phyloP scores from a whole-genome alignment of 2,797 vertebrate genomes.

The Salarias fasciatus region DNA sequence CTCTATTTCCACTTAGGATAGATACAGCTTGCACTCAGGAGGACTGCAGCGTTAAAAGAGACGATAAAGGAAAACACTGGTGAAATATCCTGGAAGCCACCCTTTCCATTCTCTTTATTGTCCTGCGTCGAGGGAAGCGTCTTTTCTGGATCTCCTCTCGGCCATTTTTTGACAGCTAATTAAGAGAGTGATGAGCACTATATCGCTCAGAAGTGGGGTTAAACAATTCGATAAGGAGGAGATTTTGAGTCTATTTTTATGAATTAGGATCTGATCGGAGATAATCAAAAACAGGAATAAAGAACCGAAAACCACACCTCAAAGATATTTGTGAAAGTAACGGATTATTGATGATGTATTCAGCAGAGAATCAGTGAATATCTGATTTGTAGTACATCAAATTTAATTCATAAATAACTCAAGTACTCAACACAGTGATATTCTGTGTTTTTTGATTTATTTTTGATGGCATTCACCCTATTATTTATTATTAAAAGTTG shows the following conservation, averaged over 20 bases:
- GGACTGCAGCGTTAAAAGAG: conserved; percentile 59
- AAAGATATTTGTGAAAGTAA: too few relatives aligned
- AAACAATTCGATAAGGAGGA: conserved; percentile 71
- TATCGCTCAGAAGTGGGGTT: conserved; percentile 66
- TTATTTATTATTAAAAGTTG: too few relatives aligned
- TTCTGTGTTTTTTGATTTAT: too few relatives aligned
- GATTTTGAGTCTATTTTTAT: conserved; percentile 75
- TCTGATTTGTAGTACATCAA: too few relatives aligned
- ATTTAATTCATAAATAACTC: too few relatives aligned
- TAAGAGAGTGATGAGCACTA: conserved; percentile 79
- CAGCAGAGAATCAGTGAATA: too few relatives aligned
- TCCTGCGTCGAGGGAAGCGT: conserved; percentile 71
- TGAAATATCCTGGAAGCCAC: conserved; percentile 72
- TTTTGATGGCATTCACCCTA: too few relatives aligned
- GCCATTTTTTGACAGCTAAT: conserved; percentile 83
- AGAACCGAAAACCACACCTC: too few relatives aligned
- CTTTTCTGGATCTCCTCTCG: conserved; percentile 76
- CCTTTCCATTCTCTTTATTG: conserved; percentile 46
- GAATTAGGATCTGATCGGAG: conserved; percentile 34
- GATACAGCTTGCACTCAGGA: conserved; percentile 56
- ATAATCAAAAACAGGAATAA: too few relatives aligned
- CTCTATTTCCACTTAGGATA: conserved; percentile 59
- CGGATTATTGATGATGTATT: too few relatives aligned
- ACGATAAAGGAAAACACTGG: conserved; percentile 49
- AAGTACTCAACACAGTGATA: too few relatives aligned